Percentiles rank a stretch among this genome's conserved stretches.
Evolutionary conservation across 2,113 vertebrate species (phyloP).

Genomic region (Hydropotes inermis): DNA sequence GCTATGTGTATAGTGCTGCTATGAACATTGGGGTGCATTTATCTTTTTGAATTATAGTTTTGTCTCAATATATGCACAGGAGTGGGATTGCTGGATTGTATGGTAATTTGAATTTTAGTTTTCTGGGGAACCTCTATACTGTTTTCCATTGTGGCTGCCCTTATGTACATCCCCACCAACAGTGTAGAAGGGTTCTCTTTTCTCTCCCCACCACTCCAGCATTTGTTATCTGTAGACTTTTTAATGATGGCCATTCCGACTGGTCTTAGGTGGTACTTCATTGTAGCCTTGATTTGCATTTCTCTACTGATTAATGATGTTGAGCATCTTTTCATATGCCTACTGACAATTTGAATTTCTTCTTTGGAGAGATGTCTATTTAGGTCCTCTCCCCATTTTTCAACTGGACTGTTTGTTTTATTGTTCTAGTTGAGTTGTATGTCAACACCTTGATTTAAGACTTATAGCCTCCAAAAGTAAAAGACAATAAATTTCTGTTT

Average conservation of each 20-base stretch:
- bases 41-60: not conserved
- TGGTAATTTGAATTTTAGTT: not conserved
- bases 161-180: not conserved
- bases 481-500: not conserved
- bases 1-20: not conserved
- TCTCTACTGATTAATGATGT: not conserved
- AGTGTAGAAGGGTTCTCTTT: not conserved
- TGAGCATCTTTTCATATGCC: not conserved
- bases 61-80: not conserved
- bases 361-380: not conserved
- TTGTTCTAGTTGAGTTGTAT: not conserved
- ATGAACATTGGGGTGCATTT: not conserved
- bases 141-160: not conserved
- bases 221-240: not conserved
- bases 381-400: not conserved
- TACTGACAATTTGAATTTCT: not conserved
- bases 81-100: not conserved
- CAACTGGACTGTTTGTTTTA: not conserved
- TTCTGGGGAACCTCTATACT: not conserved
- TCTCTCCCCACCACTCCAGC: not conserved
- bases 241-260: not conserved
- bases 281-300: not conserved
- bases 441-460: not conserved
- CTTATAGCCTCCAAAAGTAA: not conserved
- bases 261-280: not conserved